A percentile compares a stretch with the other conserved stretches of the same genome.
Evolutionary conservation across 1,140 invertebrate genomes (phyloP).

Genomic region (Sweltsa coloradensis): DNA sequence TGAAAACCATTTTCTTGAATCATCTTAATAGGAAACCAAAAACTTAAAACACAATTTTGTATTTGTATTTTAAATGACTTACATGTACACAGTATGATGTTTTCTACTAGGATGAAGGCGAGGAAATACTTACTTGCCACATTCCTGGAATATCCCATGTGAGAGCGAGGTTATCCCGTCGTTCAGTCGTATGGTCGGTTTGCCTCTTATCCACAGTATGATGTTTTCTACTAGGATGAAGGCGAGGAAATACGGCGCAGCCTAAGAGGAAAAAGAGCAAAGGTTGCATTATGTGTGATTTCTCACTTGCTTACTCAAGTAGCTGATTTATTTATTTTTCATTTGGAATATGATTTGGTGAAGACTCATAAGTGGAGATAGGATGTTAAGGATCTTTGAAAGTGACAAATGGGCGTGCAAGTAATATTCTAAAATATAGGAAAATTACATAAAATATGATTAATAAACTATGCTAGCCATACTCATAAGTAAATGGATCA

Average conservation of each 20-base stretch:
- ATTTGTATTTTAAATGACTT: no score
- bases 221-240: constrained; percentile 61
- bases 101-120: no score
- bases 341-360: neutral
- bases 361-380: neutral
- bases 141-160: constrained; percentile 61
- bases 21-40: no score
- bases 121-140: constrained; percentile 45
- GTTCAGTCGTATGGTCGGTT: constrained; percentile 50
- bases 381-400: constrained; percentile 7
- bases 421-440: neutral
- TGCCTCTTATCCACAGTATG: constrained; percentile 48
- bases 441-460: neutral
- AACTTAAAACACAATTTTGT: no score
- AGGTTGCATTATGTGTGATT: constrained; percentile 3
- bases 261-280: constrained; percentile 39
- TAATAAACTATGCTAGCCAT: no score
- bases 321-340: neutral
- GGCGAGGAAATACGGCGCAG: constrained; percentile 62
- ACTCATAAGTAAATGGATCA: no score
- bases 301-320: neutral
- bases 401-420: neutral
- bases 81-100: no score
- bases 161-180: constrained; percentile 67
- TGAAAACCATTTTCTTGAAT: no score